Evolutionary conservation across 1,140 invertebrate genomes (phyloP), one percentile per base, ranked within the genome.

Genomic region (Drosophila nebulosa): DNA sequence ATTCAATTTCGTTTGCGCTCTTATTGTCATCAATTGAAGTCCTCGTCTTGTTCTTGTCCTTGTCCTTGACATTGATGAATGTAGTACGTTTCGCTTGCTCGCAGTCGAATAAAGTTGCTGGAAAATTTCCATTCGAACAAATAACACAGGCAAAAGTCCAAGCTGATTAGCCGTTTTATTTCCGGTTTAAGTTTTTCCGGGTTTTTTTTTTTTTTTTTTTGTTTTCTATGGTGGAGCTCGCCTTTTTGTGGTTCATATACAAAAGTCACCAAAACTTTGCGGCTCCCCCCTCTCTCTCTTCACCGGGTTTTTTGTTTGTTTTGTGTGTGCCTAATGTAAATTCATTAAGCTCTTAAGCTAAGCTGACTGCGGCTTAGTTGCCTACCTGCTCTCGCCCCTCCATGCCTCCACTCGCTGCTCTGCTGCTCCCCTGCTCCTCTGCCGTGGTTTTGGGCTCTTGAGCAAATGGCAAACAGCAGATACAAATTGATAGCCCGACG

Each of bases 401-500:
- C 27, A 7, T 27, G 27, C 6, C 27, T 9, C 10, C 27, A 4
- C 30, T 32, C 10, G n/a, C n/a, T 10, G 6, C 7, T 9, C 27
- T 7, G 0, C 10, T 12, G 3, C 30, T 0, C 10, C 4, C 30
- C 10, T n/a, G 30, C 30, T 12, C 10, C n/a, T 32, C 9, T 32
- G 9, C 10, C 3, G 30, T 10, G 39, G n/a, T n/a, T n/a, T n/a
- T 46, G 39, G 36, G 14, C 16, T 6, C 14, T 21, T 46, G 39
- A 7, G 7, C 39, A 46, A 46, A 7, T 22, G 10, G 7, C 55
- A 27, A 1, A 27, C 42, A 62, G 26, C 35, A 56, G 58, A 59
- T 73, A 65, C 70, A 73, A 73, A 73, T 73, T 73, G 70, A 73
- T 73, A 73, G 69, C 70, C 70, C 65, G 69, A 71, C 67, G 66